A percentile compares a stretch with the other conserved stretches of the same genome.
Evolutionary conservation across 1,140 invertebrate species (phyloP).

Genomic region (Drosophila tristis): DNA sequence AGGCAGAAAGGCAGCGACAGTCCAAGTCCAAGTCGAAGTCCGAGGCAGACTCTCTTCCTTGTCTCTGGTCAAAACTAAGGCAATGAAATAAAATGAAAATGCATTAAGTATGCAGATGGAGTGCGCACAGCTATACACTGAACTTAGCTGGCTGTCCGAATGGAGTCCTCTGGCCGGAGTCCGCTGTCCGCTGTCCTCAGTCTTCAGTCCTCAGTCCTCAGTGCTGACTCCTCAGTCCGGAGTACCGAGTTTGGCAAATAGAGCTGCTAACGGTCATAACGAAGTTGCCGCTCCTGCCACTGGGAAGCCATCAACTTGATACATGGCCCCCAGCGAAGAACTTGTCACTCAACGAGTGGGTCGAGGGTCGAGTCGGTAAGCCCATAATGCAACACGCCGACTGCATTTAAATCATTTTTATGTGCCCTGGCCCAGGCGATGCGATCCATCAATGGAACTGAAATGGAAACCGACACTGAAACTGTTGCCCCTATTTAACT

Average conservation of each 20-base stretch:
- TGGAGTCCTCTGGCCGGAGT: no score
- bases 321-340: slow-evolving; percentile 48
- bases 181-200: background rate
- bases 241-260: slow-evolving; percentile 48
- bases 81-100: slow-evolving; percentile 81
- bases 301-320: slow-evolving; percentile 68
- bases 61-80: slow-evolving; percentile 63
- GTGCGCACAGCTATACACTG: slow-evolving; percentile 28
- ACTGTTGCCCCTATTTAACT: slow-evolving; percentile 34
- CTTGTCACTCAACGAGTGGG: slow-evolving; percentile 55
- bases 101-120: slow-evolving; percentile 74
- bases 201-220: background rate
- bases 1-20: background rate
- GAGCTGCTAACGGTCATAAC: slow-evolving; percentile 76
- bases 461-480: slow-evolving; percentile 22
- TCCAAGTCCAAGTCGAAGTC: slow-evolving; percentile 8
- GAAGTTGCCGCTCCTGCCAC: slow-evolving; percentile 59
- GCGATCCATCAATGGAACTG: slow-evolving; percentile 4
- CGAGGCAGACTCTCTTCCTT: background rate
- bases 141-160: background rate
- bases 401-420: slow-evolving; percentile 78
- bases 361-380: slow-evolving; percentile 21
- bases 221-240: background rate
- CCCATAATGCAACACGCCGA: slow-evolving; percentile 61
- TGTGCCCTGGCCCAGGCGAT: slow-evolving; percentile 20